Conservation (phyloP, 1,140 invertebrate species). For the Holotrichia oblita region DNA sequence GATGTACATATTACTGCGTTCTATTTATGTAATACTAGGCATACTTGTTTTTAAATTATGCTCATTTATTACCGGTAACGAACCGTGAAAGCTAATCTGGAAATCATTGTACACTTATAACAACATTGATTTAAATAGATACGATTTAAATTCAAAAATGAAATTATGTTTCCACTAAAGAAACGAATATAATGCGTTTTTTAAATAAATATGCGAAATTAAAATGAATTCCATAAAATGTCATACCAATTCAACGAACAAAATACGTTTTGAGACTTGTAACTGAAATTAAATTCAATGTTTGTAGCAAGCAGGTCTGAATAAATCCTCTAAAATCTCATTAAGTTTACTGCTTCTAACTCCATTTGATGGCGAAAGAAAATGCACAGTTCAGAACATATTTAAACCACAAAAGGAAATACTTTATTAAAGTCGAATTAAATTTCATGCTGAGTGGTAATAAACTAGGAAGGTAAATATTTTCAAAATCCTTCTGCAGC, state of each 20-base stretch:
- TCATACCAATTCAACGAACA: not conserved
- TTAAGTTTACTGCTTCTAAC: constrained; percentile 8
- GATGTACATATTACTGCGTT: not conserved
- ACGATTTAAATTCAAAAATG: no score
- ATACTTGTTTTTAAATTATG: not conserved
- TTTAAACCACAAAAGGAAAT: not conserved
- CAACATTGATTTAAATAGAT: no score
- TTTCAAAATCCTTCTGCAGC: not conserved
- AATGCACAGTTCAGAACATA: not conserved
- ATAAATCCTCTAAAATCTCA: constrained; percentile 1
- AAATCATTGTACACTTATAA: not conserved
- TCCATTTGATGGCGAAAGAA: constrained; percentile 4
- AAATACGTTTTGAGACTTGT: not conserved
- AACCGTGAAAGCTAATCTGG: not conserved
- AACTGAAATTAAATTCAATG: constrained; percentile 16
- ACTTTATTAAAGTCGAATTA: constrained; percentile 4
- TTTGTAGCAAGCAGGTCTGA: not conserved
- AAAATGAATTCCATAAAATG: not conserved
- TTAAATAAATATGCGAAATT: not conserved
- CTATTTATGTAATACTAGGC: not conserved
- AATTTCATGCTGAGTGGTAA: not conserved
- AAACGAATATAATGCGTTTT: no score
- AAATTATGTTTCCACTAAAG: no score
- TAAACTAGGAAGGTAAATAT: constrained; percentile 9
- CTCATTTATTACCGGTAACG: not conserved